Percentiles rank a stretch among this genome's conserved stretches.
Evolutionary conservation across 2,797 vertebrate species (phyloP).

Genomic region (Squalus acanthias): DNA sequence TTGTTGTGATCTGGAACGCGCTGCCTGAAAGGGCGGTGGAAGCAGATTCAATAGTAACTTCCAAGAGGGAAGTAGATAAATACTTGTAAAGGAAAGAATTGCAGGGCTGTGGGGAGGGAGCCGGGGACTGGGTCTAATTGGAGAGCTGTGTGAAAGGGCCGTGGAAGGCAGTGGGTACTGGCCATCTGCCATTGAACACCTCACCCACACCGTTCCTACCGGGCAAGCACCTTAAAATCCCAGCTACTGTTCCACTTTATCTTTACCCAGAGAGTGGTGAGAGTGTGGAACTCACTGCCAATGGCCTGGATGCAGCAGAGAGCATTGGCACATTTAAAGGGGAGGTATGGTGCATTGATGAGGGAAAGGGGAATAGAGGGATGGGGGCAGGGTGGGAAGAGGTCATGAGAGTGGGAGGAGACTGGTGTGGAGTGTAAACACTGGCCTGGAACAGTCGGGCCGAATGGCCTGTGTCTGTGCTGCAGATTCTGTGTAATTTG

Average conservation of each 20-base stretch:
- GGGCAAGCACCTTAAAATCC: not conserved
- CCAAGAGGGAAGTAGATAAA: not conserved
- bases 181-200: not conserved
- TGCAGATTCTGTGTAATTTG: not conserved
- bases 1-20: not conserved
- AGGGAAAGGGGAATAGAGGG: not conserved
- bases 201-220: not conserved
- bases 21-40: not conserved
- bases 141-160: not conserved
- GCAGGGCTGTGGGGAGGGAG: not conserved
- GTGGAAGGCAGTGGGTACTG: not conserved
- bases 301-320: not conserved
- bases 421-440: not conserved
- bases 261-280: not conserved
- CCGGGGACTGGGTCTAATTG: not conserved
- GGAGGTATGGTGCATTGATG: not conserved
- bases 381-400: not conserved
- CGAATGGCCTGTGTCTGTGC: not conserved
- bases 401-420: not conserved
- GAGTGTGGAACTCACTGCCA: not conserved
- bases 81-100: not conserved
- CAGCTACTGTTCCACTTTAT: not conserved
- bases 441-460: not conserved
- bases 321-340: not conserved
- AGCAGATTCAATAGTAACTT: not conserved